These are phyloP conservation scores for Fulica atra DNA, from an alignment of 2,113 vertebrate species.

Conservation along the genomic window DNA sequence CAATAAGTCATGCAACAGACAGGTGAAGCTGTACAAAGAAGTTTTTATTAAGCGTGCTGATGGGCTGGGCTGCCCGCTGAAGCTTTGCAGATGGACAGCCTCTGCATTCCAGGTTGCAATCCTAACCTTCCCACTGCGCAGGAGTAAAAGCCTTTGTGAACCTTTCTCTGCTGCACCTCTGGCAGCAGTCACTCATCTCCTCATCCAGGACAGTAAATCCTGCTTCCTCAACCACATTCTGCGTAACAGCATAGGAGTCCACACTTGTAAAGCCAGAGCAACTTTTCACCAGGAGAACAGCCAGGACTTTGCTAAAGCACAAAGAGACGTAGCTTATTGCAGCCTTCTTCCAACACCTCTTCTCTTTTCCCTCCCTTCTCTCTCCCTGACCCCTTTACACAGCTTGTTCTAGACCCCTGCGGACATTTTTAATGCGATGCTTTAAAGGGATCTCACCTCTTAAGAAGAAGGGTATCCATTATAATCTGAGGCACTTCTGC, in stretches of 20 bases:
- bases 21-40: slow-evolving; percentile 21
- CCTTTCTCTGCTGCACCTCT: background rate
- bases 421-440: background rate
- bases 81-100: background rate
- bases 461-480: background rate
- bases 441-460: background rate
- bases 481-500: background rate
- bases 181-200: background rate
- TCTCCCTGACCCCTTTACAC: background rate
- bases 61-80: background rate
- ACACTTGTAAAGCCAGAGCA: background rate
- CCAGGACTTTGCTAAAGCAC: background rate
- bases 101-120: background rate
- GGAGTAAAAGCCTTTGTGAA: background rate
- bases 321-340: background rate
- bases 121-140: background rate
- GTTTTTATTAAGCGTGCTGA: background rate
- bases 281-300: background rate
- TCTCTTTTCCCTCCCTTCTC: background rate
- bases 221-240: background rate
- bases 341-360: background rate
- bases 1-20: background rate
- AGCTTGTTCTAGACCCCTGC: background rate
- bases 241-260: rapidly evolving
- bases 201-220: background rate